Evolutionary conservation across 1,140 invertebrate genomes (phyloP), one percentile per base, ranked within the genome.

Genomic region (Drosophila neocordata): DNA sequence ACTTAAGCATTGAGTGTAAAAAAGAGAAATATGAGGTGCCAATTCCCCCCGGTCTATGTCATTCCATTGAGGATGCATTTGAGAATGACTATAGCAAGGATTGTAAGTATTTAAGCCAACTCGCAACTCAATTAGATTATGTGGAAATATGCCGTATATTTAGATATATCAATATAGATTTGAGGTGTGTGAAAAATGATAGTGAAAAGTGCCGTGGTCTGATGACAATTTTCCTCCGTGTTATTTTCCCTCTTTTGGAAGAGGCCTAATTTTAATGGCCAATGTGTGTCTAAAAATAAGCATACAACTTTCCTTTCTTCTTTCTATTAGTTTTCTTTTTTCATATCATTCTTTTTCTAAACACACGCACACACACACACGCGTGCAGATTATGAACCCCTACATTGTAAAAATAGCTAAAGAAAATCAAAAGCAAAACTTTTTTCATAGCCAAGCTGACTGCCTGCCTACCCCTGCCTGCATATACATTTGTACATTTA

Each of bases 21-120:
- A 91, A 84, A 59, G 83, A 91, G 60, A 90, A 90, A 70, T 90
- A 79, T 52, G 89, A 90, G 52, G 72, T 77, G 31, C 56, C 75
- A 20, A 61, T 91, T 48, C 59, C 74, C 9, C 13, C 74, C 31
- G 89, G 79, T 44, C 75, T 91, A 66, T 87, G 79, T 77, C 73
- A 87, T 74, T 81, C 88, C 41, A 89, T 91, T 35, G 89, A 89
- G 37, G 90, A 91, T 76, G 78, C 88, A 72, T 91, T 91, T 68
- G 88, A 91, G 58, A 85, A 83, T 68, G 88, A 89, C 65, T 91
- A 91, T 65, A 90, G 72, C 72, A 91, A 91, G 73, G 88, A 91
- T 69, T 91, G 90, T 91, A 88, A 91, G 90, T 91, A 90, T 84
- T 56, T 4, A n/a, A 4, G 2, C 12, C 31, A n/a, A n/a, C n/a